A percentile compares a stretch with the other conserved stretches of the same genome.
Conservation (phyloP, 2,888 invertebrate genomes). For the Drosophila ezoana region DNA sequence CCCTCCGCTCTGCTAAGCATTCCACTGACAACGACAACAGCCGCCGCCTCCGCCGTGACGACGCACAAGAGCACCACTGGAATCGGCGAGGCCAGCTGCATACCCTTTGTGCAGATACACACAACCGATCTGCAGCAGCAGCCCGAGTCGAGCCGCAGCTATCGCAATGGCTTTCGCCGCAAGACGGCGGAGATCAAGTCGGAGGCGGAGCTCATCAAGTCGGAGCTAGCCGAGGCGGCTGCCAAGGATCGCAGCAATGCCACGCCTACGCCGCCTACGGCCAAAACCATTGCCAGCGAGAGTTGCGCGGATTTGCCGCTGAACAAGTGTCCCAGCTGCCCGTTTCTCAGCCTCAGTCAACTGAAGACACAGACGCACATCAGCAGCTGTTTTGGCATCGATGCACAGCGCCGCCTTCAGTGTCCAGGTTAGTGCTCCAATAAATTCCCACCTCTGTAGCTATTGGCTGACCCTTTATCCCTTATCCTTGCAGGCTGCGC, state of each 20-base stretch:
- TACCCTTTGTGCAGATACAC: constrained; percentile 83
- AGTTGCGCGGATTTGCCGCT: constrained; percentile 31
- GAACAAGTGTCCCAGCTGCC: constrained; percentile 80
- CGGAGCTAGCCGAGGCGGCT: constrained; percentile 77
- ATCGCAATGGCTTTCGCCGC: constrained; percentile 80
- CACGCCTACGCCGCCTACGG: constrained; percentile 79
- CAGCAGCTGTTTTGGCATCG: constrained; percentile 44
- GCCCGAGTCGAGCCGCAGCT: constrained; percentile 74
- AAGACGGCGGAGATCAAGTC: constrained; percentile 81
- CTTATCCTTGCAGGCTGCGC: constrained; percentile 85
- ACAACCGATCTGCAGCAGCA: constrained; percentile 82
- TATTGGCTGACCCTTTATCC: background rate
- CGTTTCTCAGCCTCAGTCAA: constrained; percentile 78
- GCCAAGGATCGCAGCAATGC: constrained; percentile 77
- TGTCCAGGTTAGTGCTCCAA: constrained; percentile 86
- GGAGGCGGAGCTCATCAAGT: constrained; percentile 85
- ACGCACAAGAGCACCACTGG: constrained; percentile 23
- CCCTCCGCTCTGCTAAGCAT: constrained; percentile 43
- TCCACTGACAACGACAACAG: constrained; percentile 15
- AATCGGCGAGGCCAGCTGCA: constrained; percentile 24
- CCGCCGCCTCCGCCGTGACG: constrained; percentile 8
- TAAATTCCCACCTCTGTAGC: background rate
- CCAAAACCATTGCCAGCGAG: constrained; percentile 27
- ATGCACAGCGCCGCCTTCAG: constrained; percentile 85
- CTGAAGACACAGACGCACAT: constrained; percentile 55